Conservation (phyloP, 2,888 invertebrate genomes). For the Cepaea hortensis region DNA sequence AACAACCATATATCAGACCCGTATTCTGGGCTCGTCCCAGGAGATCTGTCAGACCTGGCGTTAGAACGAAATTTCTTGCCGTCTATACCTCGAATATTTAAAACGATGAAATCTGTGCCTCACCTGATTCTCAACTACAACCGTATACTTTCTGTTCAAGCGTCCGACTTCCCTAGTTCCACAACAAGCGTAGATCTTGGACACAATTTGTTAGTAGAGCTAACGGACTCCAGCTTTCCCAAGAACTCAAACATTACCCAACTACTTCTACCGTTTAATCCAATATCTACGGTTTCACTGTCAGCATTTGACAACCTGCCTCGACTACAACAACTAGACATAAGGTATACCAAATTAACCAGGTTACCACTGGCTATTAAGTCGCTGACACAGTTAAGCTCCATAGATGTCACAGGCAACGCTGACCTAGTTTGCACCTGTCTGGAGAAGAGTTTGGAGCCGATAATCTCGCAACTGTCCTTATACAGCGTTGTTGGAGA, state of each 20-base stretch:
- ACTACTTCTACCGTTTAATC: not conserved
- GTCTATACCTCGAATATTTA: no score
- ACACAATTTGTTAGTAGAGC: not conserved
- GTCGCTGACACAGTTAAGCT: not conserved
- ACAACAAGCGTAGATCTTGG: no score
- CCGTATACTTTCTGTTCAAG: no score
- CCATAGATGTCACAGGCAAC: not conserved
- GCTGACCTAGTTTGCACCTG: conserved; percentile 15
- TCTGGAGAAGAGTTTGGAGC: not conserved
- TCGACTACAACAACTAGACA: not conserved
- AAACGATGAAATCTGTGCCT: no score
- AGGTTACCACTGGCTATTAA: conserved; percentile 18
- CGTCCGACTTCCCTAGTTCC: no score
- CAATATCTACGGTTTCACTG: not conserved
- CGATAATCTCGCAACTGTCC: not conserved
- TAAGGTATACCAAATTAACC: not conserved
- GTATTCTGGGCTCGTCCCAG: no score
- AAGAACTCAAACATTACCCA: not conserved
- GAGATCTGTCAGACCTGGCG: no score
- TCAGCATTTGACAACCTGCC: not conserved
- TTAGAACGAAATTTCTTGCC: no score
- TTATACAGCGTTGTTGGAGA: not conserved
- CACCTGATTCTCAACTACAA: no score
- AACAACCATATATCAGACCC: no score
- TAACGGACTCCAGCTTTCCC: not conserved